phyloP scores from a whole-genome alignment of 1,140 invertebrate genomes.

The Drosophila lacteicornis region DNA sequence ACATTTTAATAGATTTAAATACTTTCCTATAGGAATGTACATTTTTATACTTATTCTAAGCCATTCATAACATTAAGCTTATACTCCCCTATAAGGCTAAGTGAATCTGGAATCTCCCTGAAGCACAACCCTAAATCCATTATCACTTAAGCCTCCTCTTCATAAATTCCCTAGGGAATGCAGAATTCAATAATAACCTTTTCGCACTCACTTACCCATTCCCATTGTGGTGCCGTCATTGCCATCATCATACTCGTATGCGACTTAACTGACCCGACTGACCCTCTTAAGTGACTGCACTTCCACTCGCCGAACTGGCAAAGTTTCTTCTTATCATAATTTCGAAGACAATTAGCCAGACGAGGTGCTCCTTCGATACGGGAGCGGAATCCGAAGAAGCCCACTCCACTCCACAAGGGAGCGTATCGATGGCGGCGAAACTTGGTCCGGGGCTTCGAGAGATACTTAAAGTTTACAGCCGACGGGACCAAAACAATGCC shows the following conservation, averaged over 20 bases:
- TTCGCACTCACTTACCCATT: conserved; percentile 29
- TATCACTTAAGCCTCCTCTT: background rate
- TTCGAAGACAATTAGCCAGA: conserved; percentile 79
- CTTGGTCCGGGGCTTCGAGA: conserved; percentile 52
- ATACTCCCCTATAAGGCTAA: no score
- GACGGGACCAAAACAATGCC: conserved; percentile 49
- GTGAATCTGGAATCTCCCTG: background rate
- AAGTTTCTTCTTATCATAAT: conserved; percentile 83
- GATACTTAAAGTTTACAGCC: conserved; percentile 75
- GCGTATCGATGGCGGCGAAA: conserved; percentile 66
- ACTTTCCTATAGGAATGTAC: no score
- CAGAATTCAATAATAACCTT: conserved; percentile 31
- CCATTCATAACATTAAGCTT: no score
- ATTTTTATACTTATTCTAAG: background rate
- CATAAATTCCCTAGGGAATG: background rate
- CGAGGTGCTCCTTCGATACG: conserved; percentile 31
- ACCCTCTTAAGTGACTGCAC: conserved; percentile 68
- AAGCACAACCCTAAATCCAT: conserved; percentile 5
- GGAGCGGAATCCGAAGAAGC: background rate
- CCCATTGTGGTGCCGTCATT: conserved; percentile 2
- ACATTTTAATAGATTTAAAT: background rate
- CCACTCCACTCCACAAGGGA: background rate
- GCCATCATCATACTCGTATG: conserved; percentile 18
- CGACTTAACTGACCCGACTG: conserved; percentile 54
- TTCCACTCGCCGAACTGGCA: conserved; percentile 15